Evolutionary conservation across 2,797 vertebrate species (phyloP).

Genomic region (Sebastes goodei): DNA sequence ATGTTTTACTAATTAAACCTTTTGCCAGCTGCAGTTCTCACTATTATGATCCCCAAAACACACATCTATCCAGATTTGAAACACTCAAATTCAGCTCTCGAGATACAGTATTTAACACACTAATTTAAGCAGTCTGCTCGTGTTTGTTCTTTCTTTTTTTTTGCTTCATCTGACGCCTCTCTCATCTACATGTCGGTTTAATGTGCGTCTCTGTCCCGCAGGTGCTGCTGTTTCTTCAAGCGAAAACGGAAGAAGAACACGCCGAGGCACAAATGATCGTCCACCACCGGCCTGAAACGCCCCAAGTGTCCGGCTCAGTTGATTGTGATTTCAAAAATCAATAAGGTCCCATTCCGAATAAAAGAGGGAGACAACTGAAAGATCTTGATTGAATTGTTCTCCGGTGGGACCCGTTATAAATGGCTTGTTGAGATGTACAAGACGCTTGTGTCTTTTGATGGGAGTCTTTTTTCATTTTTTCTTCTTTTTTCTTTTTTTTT

Average conservation of each 20-base stretch:
- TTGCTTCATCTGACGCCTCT: neutral
- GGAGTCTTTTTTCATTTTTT: slow-evolving; percentile 46
- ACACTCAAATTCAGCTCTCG: neutral
- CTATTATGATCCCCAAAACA: neutral
- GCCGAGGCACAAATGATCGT: slow-evolving; percentile 94
- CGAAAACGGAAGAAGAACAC: slow-evolving; percentile 99
- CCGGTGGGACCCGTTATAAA: slow-evolving; percentile 58
- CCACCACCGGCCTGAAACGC: slow-evolving; percentile 35
- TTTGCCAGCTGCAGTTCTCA: neutral
- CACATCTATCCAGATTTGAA: neutral
- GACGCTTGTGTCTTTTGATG: slow-evolving; percentile 62
- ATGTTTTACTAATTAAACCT: neutral
- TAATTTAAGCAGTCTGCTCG: neutral
- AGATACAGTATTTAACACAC: neutral
- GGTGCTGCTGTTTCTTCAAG: slow-evolving; percentile 99
- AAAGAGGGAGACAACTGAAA: slow-evolving; percentile 49
- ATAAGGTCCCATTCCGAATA: slow-evolving; percentile 62
- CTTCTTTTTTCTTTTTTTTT: neutral
- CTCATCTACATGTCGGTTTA: neutral
- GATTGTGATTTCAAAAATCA: slow-evolving; percentile 75
- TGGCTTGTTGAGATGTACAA: slow-evolving; percentile 57
- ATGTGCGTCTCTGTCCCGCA: slow-evolving; percentile 68
- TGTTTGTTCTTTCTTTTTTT: slow-evolving; percentile 10
- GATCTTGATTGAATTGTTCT: slow-evolving; percentile 54
- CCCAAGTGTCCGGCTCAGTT: slow-evolving; percentile 56